Evolutionary conservation across 2,888 invertebrate species (phyloP), one percentile per base, ranked within the genome.

Genomic region (Hemicrepidius hirtus): DNA sequence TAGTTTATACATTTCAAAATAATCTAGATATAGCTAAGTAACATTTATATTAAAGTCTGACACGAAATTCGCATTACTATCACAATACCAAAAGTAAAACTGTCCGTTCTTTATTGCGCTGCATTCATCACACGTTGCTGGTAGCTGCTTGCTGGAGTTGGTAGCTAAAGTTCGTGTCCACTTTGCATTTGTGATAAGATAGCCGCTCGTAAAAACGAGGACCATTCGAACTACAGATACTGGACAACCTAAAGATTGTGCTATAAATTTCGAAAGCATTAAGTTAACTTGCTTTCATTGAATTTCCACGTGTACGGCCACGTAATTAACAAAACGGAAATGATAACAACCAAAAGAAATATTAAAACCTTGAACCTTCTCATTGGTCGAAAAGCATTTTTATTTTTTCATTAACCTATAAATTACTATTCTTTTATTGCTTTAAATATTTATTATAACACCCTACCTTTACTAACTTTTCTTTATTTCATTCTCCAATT

Each of bases 121-220:
- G 71, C 78, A 80, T 81, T 78, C 79, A 78, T 81, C 81, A 80
- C 77, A 75, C 76, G 76, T 72, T 66, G 74, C 66, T 74, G 66
- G 76, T 76, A 75, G 76, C 75, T 53, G 69, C 55, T 63, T 63
- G 62, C 53, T 71, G 28, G 50, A 79, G 73, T 74, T 78, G 79
- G 80, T 80, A 79, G 81, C 79, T 76, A 71, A 79, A 81, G 80
- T 80, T 75, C 81, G 76, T 83, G 83, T 83, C 82, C 83, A 82
- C 82, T 83, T 83, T 83, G 81, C 83, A 83, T 83, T 82, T 79
- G 62, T 79, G 82, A 83, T 82, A 82, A 83, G 82, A 83, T 83
- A 83, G 75, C 67, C 71, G 73, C 68, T 76, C 80, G 79, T 80
- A 81, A 81, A 82, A 81, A 79, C 78, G 79, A 79, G 78, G 79